Base-by-base conservation (phyloP, 1,140 invertebrate genomes). In the Amyelois transitella region DNA sequence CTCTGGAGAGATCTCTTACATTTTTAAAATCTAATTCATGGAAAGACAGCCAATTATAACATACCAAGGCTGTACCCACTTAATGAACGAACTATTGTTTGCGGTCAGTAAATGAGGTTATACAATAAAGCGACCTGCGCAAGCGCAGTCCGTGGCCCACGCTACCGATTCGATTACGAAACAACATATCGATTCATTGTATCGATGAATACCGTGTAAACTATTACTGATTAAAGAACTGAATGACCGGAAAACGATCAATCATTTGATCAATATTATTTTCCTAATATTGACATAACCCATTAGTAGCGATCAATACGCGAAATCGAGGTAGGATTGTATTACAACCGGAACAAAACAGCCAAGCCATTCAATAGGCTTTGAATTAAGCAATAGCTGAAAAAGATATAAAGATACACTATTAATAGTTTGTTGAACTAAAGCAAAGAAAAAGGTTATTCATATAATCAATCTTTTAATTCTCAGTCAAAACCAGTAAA, bases 1-100 rank as follows among this genome's bases (percentile, higher is more conserved):
- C n/a, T n/a, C n/a, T n/a, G n/a, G n/a, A n/a, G n/a, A n/a, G n/a
- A n/a, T n/a, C n/a, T n/a, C n/a, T n/a, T n/a, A n/a, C n/a, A n/a
- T n/a, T n/a, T n/a, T n/a, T n/a, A n/a, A n/a, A n/a, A n/a, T n/a
- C n/a, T n/a, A n/a, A n/a, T n/a, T n/a, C n/a, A n/a, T n/a, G n/a
- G n/a, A n/a, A n/a, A n/a, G n/a, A n/a, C n/a, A n/a, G n/a, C n/a
- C n/a, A n/a, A n/a, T n/a, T n/a, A n/a, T n/a, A n/a, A n/a, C n/a
- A n/a, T n/a, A n/a, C n/a, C n/a, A n/a, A n/a, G n/a, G 44, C 50
- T 28, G 22, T 51, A 53, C 25, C 25, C 55, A 25, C 49, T 63
- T 52, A 55, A 62, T 55, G 52, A 47, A 54, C 32, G 43, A n/a
- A 62, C 51, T 53, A 57, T 57, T 18, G 53, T 24, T 21, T 58